Evolutionary conservation across 2,797 vertebrate species (phyloP), one percentile per base, ranked within the genome.

Genomic region (Sitta carolinensis): DNA sequence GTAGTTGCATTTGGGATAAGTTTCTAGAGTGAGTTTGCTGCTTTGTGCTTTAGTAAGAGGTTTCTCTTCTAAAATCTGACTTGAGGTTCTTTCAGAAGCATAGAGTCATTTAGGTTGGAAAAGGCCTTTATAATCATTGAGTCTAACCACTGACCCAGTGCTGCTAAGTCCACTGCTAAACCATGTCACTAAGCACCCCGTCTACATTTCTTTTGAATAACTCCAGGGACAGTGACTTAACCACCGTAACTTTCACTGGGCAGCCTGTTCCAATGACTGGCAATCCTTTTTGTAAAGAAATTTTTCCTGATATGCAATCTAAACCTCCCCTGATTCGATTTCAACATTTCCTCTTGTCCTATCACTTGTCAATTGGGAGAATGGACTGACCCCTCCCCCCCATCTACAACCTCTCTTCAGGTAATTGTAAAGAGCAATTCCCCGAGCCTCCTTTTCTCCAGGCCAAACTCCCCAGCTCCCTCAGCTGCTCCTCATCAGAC

Each of bases 61-160:
- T 48, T 50, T 50, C 57, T 83, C 18, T 38, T 87, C 50, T 95
- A 89, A 87, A 76, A 63, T 42, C 48, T 70, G 61, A 47, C 54
- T 73, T 67, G 30, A 90, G 36, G 52, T 89, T 91, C 55, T 87
- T 93, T 93, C 75, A 55, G 34, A 87, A 43, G 55, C 36, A n/a
- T 7, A 19, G 36, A 50, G 30, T 58, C 4, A 14, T 64, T 82
- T 38, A 54, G 12, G 17, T 19, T 82, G 72, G 42, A 82, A 82
- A 72, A 77, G 17, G 34, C 47, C 14, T 77, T 66, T 38, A 16
- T 22, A 51, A 38, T 54, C 40, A 38, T 34, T 5, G 10, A 38
- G 16, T 59, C 58, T 47, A 59, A 3, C 52, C n/a, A 21, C 58
- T 38, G 43, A 76, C 7, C 32, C 63, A 76, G 32, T 13, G 59